Evolutionary conservation across 2,888 invertebrate species (phyloP), one percentile per base, ranked within the genome.

Genomic region (Augiades crinisus): DNA sequence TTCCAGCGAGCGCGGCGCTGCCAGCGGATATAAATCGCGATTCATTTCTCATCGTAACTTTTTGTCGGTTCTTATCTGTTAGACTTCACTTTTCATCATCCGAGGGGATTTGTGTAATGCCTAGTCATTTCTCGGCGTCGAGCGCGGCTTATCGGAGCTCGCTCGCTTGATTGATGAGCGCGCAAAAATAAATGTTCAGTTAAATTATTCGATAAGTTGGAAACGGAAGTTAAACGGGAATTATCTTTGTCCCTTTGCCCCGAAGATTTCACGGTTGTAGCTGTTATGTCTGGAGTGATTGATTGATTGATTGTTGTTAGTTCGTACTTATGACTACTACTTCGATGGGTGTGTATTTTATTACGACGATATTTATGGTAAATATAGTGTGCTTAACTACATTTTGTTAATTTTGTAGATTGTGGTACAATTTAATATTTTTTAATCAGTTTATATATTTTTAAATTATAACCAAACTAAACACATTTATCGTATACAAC

Each of bases 81-180:
- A 90, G 86, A 90, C 90, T 90, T 90, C 90, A 90, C 89, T 90
- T 90, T 90, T 90, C 90, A 90, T 90, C 90, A 90, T 90, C 90
- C 90, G 76, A 90, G 81, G 90, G 90, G 90, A 90, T 90, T 90
- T 90, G 90, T 90, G 90, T 90, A 90, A 90, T 90, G 90, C 90
- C 89, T 90, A 90, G 90, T 90, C 90, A 90, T 90, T 90, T 90
- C 90, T 90, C 90, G 89, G 88, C 90, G 90, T 90, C 90, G 88
- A 81, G 85, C 84, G 81, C 73, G 85, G 86, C 85, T 88, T 89
- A 85, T 89, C 89, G 86, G 81, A 83, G 82, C 79, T 80, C 78
- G 84, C 80, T 81, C 81, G 77, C 87, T 90, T 90, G 90, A 90
- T 90, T 90, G 90, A 90, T 90, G 90, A 89, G 87, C 88, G 88